Conservation (phyloP, 1,140 invertebrate species). For the Leptonema lineaticorne region DNA sequence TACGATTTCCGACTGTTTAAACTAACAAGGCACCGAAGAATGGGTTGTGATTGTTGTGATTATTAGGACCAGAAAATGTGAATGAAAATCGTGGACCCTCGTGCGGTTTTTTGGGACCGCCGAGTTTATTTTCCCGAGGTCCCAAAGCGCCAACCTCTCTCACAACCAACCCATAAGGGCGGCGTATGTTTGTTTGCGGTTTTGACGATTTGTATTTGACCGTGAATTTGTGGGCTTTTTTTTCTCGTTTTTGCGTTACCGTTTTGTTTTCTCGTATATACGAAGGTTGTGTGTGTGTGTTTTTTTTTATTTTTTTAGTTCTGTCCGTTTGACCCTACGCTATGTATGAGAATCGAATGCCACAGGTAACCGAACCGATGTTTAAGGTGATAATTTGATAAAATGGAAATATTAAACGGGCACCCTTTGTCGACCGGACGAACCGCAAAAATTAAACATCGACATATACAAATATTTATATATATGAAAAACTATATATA, state of each 20-base stretch:
- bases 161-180: background rate
- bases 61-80: constrained; percentile 31
- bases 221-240: constrained; percentile 4
- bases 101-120: no score
- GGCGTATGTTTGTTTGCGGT: constrained; percentile 37
- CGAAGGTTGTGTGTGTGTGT: no score
- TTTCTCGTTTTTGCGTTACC: no score
- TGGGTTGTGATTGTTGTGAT: constrained; percentile 40
- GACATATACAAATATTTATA: constrained; percentile 1
- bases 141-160: background rate
- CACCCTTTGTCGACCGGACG: background rate
- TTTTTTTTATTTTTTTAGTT: background rate
- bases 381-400: constrained; percentile 31
- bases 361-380: constrained; percentile 24
- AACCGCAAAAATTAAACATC: background rate
- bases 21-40: constrained; percentile 39
- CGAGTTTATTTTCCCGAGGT: no score
- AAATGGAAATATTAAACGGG: constrained; percentile 28
- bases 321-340: background rate
- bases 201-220: constrained; percentile 35
- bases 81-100: constrained; percentile 34
- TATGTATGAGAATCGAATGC: background rate
- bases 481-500: no score
- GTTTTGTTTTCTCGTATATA: no score
- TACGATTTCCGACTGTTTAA: constrained; percentile 32